Base-by-base conservation (phyloP, 2,113 vertebrate genomes). In the Asarcornis scutulata region DNA sequence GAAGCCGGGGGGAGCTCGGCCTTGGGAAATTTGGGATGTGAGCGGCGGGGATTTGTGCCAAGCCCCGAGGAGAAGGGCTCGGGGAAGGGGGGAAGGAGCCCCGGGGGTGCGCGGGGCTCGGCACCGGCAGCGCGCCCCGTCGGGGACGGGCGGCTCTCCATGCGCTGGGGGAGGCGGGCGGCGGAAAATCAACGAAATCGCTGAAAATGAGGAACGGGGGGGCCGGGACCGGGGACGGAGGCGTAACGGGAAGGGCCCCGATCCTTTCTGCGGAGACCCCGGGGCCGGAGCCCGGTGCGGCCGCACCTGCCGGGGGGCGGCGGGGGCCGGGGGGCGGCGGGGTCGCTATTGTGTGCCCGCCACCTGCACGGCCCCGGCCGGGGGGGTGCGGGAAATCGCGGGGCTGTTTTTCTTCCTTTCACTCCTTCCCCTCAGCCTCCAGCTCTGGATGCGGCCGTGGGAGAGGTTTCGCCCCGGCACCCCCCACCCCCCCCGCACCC, bases 331-430 rank as follows among this genome's bases (percentile, higher is more conserved):
- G 46, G 46, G 46, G 46, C 46, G 46, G 46, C 10, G 46, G 46
- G 46, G 63, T 46, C 73, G 17, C 94, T 34, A 88, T 86, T 82
- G 94, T 87, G 66, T n/a, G n/a, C 83, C 80, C 73, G 40, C 92
- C 95, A 96, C 95, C 95, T 96, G 95, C 89, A 21, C 46, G 46
- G 46, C 46, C 46, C 46, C 46, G 46, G 46, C 20, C 20, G 46
- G 46, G 46, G 46, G 46, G 46, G 46, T 48, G 46, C 46, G 46
- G 46, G 96, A 95, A 95, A 96, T 93, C 75, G 93, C 88, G 93
- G 75, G 91, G 91, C 92, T 95, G 94, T 93, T 96, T 60, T 88
- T 94, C 93, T 95, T 96, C 96, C 95, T 96, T 96, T 96, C 96
- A 93, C 94, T 97, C 94, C 93, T 96, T 94, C 92, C 88, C 86